Evolutionary conservation across 2,888 invertebrate genomes (phyloP), one percentile per base, ranked within the genome.

Genomic region (Cephus pygmeus): DNA sequence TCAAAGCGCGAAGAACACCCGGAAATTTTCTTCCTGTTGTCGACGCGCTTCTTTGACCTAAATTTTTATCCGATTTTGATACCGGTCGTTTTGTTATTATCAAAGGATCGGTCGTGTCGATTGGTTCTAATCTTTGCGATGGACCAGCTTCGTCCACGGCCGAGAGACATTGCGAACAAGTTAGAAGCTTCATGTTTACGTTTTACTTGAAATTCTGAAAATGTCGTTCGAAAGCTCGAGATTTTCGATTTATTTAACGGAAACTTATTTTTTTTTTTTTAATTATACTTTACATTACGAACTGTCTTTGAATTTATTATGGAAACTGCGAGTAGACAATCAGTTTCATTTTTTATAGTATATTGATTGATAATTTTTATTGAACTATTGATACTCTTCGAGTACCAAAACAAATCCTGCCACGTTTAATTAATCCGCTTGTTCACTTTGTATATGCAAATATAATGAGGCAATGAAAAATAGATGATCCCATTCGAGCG

Each of bases 41-140:
- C 75, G 35, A 69, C 6, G 73, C 74, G n/a, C 77, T 73, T 11
- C 82, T 80, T 75, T 84, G 34, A 77, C 77, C 76, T 6, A 83
- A 76, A 69, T 81, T 85, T 75, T 80, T 82, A 31, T 34, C 75
- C 77, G 82, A 35, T 77, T 81, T 85, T 12, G 78, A 74, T 11
- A 73, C 75, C 0, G 90, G 88, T 1, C 86, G 83, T 78, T 88
- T 90, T 35, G 88, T 89, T 69, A 87, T 87, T 35, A 88, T 84
- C 68, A 91, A 80, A 4, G 90, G 90, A 82, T 90, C 86, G 31
- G 84, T 85, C 12, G 81, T 83, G 40, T 87, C 86, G 31, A 56
- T 74, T 40, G 34, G 33, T 34, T 82, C 78, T 56, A 76, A 76
- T 77, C 79, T 73, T 78, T 76, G 69, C 34, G 79, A 79, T 36